Conservation (phyloP, 2,888 invertebrate genomes). For the Drosophila pseudotalamancana region DNA sequence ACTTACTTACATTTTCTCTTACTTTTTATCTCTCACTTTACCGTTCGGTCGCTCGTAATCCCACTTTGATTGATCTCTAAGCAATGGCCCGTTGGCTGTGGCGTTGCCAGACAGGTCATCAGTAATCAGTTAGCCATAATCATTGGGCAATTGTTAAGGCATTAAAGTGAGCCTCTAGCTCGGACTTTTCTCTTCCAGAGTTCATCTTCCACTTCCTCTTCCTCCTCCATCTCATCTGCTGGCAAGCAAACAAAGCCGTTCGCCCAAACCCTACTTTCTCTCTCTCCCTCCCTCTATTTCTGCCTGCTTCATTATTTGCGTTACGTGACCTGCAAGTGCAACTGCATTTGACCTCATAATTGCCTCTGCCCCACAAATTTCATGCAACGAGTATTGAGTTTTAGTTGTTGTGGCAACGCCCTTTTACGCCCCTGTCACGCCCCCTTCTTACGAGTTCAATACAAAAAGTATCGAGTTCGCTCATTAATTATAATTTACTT, state of each 20-base stretch:
- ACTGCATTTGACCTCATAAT: conserved; percentile 49
- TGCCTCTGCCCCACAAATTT: too few relatives aligned
- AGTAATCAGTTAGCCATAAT: conserved; percentile 65
- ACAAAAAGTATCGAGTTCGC: conserved; percentile 10
- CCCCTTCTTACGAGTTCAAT: not conserved
- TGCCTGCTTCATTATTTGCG: conserved; percentile 69
- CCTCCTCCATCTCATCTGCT: too few relatives aligned
- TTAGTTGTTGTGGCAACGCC: too few relatives aligned
- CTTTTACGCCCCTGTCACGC: conserved; percentile 3
- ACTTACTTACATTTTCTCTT: too few relatives aligned
- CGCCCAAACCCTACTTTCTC: conserved; percentile 4
- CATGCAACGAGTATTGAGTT: too few relatives aligned
- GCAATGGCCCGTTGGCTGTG: not conserved
- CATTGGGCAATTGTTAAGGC: conserved; percentile 50
- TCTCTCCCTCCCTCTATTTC: not conserved
- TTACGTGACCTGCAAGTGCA: conserved; percentile 69
- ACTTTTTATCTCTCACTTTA: too few relatives aligned
- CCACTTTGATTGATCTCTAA: conserved; percentile 28
- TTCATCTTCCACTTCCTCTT: too few relatives aligned
- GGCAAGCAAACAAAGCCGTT: conserved; percentile 54
- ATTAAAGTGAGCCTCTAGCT: conserved; percentile 38
- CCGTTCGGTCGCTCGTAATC: too few relatives aligned
- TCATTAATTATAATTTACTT: conserved; percentile 29
- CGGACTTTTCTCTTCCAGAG: not conserved
- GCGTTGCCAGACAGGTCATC: conserved; percentile 33